These are phyloP conservation scores for Drymodes brunneopygia DNA, from an alignment of 2,113 vertebrate genomes.

Conservation along the genomic window DNA sequence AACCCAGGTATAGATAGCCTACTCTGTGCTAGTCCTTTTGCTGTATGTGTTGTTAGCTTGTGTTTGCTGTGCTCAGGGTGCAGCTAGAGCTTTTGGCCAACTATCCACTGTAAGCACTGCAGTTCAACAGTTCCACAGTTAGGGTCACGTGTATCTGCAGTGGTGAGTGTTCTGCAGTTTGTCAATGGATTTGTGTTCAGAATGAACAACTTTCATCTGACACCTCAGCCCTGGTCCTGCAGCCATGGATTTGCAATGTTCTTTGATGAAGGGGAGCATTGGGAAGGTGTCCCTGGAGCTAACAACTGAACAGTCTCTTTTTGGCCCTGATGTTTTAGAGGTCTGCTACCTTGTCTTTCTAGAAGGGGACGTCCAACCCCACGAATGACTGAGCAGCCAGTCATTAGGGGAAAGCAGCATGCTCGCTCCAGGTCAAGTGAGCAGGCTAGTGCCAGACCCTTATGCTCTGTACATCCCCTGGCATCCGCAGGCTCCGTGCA, in stretches of 20 bases:
- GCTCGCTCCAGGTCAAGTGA: conserved; percentile 69
- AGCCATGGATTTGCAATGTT: neutral
- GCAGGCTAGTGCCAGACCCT: conserved; percentile 67
- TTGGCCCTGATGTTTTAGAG: conserved; percentile 74
- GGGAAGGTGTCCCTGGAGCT: conserved; percentile 42
- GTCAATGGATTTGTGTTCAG: neutral
- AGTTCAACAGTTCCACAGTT: neutral
- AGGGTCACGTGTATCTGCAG: neutral
- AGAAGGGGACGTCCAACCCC: conserved; percentile 74
- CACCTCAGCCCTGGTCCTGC: neutral
- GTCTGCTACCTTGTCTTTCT: conserved; percentile 70
- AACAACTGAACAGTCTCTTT: conserved; percentile 71
- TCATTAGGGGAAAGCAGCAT: conserved; percentile 67
- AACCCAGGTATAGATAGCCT: neutral
- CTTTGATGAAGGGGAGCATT: conserved; percentile 41
- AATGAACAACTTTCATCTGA: neutral
- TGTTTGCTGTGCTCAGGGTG: neutral
- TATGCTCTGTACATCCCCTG: conserved; percentile 65
- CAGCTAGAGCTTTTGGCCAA: neutral
- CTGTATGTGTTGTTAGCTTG: neutral
- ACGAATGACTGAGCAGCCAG: conserved; percentile 66
- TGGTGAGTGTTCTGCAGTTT: neutral
- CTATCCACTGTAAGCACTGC: neutral
- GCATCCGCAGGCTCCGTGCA: conserved; percentile 60
- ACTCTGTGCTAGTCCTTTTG: neutral